Percentiles rank a stretch among this genome's conserved stretches.
phyloP scores from a whole-genome alignment of 2,888 invertebrate genomes.

The Rhamphomyia laevipes region DNA sequence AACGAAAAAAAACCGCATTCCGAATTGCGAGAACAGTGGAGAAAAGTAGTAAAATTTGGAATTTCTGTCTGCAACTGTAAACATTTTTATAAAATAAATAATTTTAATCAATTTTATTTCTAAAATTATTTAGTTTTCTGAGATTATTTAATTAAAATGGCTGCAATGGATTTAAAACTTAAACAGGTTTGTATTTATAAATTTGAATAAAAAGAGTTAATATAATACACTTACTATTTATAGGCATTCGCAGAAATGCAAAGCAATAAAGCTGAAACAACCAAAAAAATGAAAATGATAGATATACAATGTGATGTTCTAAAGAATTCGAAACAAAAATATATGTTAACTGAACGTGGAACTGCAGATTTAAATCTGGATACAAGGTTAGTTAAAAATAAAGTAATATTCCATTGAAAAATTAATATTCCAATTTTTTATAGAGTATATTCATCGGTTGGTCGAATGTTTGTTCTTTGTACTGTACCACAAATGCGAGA shows the following conservation, averaged over 20 bases:
- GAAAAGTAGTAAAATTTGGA: too few relatives aligned
- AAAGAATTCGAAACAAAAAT: conserved; percentile 57
- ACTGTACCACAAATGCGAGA: conserved; percentile 48
- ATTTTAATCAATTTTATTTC: too few relatives aligned
- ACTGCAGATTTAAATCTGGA: conserved; percentile 31
- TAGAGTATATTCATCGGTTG: conserved; percentile 48
- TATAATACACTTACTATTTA: conserved; percentile 6
- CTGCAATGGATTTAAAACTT: conserved; percentile 35
- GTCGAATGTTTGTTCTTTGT: conserved; percentile 67
- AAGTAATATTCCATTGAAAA: neutral
- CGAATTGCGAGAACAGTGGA: too few relatives aligned
- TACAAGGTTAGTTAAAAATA: conserved; percentile 23
- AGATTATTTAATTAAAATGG: conserved; percentile 22
- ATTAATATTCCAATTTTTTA: neutral
- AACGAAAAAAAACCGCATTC: too few relatives aligned
- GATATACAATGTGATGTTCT: conserved; percentile 64
- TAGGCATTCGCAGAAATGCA: conserved; percentile 71
- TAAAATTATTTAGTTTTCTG: too few relatives aligned
- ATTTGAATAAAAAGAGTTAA: neutral
- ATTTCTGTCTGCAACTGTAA: too few relatives aligned
- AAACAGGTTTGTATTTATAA: conserved; percentile 27
- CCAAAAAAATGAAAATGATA: conserved; percentile 61
- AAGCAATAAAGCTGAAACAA: conserved; percentile 63
- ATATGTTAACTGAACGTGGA: conserved; percentile 53
- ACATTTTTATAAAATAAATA: too few relatives aligned